These are phyloP conservation scores for Temnothorax nylanderi DNA, from an alignment of 1,140 invertebrate species.

Conservation along the genomic window DNA sequence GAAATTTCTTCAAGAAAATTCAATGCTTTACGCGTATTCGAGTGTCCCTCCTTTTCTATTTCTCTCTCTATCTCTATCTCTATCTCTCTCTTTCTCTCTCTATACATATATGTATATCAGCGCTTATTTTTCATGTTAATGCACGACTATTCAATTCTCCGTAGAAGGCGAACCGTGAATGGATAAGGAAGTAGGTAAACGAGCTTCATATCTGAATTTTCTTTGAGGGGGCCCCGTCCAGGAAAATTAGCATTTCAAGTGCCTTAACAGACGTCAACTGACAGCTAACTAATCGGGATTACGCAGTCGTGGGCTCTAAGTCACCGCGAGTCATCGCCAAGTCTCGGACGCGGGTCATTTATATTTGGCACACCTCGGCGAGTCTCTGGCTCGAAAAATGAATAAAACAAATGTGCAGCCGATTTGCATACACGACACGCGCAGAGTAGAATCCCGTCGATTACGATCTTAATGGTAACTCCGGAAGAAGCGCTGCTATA, in stretches of 20 bases:
- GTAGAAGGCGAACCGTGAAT: slow-evolving; percentile 64
- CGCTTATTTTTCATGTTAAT: slow-evolving; percentile 69
- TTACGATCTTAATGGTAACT: slow-evolving; percentile 10
- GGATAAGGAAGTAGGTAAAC: slow-evolving; percentile 65
- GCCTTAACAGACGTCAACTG: slow-evolving; percentile 77
- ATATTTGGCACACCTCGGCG: slow-evolving; percentile 31
- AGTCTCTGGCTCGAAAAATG: slow-evolving; percentile 1
- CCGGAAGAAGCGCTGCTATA: background rate
- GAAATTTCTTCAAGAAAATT: slow-evolving; percentile 34
- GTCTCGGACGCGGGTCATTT: slow-evolving; percentile 24
- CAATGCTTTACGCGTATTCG: slow-evolving; percentile 44
- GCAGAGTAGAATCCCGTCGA: background rate
- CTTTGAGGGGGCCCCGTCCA: slow-evolving; percentile 68
- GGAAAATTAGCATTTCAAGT: slow-evolving; percentile 80
- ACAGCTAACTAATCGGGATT: slow-evolving; percentile 69
- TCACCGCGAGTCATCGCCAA: slow-evolving; percentile 21
- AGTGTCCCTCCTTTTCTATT: background rate
- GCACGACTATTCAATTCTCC: slow-evolving; percentile 64
- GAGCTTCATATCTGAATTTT: slow-evolving; percentile 69
- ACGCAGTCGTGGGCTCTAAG: slow-evolving; percentile 40
- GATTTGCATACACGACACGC: slow-evolving; percentile 39
- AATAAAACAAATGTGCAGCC: background rate
- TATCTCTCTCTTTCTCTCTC: background rate
- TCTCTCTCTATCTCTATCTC: background rate
- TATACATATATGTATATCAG: slow-evolving; percentile 42